Evolutionary conservation across 2,888 invertebrate species (phyloP).

Genomic region (Schizaphis graminum): DNA sequence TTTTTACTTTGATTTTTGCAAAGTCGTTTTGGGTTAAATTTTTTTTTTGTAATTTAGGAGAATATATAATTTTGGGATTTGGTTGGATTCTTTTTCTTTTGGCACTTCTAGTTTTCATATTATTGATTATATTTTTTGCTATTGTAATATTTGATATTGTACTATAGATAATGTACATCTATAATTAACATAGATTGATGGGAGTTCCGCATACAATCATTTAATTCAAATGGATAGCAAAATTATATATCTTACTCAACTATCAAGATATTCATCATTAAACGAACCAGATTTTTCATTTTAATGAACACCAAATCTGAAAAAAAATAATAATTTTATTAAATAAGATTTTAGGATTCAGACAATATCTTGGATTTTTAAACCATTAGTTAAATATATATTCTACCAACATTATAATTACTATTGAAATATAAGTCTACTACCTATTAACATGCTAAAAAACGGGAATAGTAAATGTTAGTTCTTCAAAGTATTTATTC

Average conservation of each 20-base stretch:
- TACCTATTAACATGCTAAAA: neutral
- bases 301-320: neutral
- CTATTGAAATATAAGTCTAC: neutral
- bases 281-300: neutral
- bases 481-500: neutral
- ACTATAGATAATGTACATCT: too few species aligned
- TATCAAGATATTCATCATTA: neutral
- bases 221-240: neutral
- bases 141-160: too few species aligned
- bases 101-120: neutral
- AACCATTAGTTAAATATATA: neutral
- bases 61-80: neutral
- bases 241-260: neutral
- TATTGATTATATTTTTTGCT: conserved; percentile 10
- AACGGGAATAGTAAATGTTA: neutral
- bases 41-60: neutral
- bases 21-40: neutral
- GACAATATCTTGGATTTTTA: neutral
- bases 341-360: neutral
- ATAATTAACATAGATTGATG: neutral
- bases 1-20: neutral
- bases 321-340: conserved; percentile 2
- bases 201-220: neutral
- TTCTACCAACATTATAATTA: too few species aligned
- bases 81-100: neutral